Conservation (phyloP, 2,113 vertebrate species). For the Penelope pileata region DNA sequence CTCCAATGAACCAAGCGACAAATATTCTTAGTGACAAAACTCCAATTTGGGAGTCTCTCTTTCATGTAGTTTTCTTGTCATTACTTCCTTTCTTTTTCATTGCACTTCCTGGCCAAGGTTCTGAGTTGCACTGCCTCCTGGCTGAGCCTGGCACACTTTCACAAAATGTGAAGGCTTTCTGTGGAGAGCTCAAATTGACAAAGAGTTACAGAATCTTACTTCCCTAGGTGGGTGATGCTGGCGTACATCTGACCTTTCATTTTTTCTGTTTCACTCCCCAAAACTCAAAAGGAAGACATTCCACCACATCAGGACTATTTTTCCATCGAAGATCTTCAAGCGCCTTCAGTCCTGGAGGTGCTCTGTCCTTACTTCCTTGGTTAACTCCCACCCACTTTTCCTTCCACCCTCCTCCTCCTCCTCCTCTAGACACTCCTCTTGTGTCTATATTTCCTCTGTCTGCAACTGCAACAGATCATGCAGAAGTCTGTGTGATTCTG, state of each 20-base stretch:
- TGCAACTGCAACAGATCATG: not conserved
- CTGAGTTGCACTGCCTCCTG: not conserved
- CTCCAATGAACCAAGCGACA: constrained; percentile 31
- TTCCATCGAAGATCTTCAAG: not conserved
- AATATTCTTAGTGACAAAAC: constrained; percentile 30
- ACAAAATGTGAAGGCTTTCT: not conserved
- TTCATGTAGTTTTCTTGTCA: constrained; percentile 16
- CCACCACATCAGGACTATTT: not conserved
- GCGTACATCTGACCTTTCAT: not conserved
- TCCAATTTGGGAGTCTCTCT: constrained; percentile 4
- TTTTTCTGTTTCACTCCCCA: not conserved
- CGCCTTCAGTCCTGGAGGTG: not conserved
- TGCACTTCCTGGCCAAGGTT: not conserved
- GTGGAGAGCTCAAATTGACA: not conserved
- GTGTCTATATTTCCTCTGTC: not conserved
- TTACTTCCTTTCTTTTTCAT: not conserved
- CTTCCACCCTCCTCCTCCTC: not conserved
- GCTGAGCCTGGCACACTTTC: not conserved
- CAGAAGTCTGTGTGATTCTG: not conserved
- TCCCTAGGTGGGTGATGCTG: not conserved
- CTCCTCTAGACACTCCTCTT: not conserved
- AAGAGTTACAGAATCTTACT: not conserved
- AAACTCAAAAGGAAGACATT: not conserved
- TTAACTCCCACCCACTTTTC: not conserved
- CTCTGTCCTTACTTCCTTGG: not conserved